Base-by-base conservation (phyloP, 37 sponge, comb jelly and placozoan genomes). In the Agelas oroides region DNA sequence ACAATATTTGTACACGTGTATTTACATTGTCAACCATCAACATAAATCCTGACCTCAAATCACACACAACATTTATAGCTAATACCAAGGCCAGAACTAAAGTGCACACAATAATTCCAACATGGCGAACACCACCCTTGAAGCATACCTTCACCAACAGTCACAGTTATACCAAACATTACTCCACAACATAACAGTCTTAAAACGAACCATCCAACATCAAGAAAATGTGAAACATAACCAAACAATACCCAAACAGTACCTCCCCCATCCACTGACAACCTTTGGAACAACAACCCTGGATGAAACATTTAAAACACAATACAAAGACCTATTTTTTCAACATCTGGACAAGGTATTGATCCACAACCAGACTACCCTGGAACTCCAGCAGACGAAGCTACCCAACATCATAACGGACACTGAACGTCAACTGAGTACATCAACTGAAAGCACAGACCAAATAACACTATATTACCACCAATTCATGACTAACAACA, bases 161-260 rank as follows among this genome's bases (percentile, higher is more conserved):
- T n/a, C n/a, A n/a, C n/a, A n/a, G n/a, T n/a, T n/a, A n/a, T n/a
- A n/a, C n/a, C n/a, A n/a, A n/a, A n/a, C n/a, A n/a, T n/a, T n/a
- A n/a, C n/a, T n/a, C n/a, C n/a, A n/a, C n/a, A n/a, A n/a, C n/a
- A n/a, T n/a, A n/a, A n/a, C n/a, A n/a, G n/a, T n/a, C n/a, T n/a
- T n/a, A n/a, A n/a, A n/a, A n/a, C n/a, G n/a, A n/a, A n/a, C n/a
- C n/a, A n/a, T n/a, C n/a, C n/a, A n/a, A n/a, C n/a, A n/a, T n/a
- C 52, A 40, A 19, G 12, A 71, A 8, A 13, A 14, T 11, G 16
- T 71, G 39, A 71, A 40, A 34, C 6, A 13, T 13, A 20, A 13
- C 23, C 18, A 31, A 74, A 53, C 16, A 20, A 74, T 74, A n/a
- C 75, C 55, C 75, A 64, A 23, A 64, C 24, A 64, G 25, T 64